Percentiles rank a stretch among this genome's conserved stretches.
Evolutionary conservation across 2,113 vertebrate species (phyloP).

Genomic region (Crotalus horridus): DNA sequence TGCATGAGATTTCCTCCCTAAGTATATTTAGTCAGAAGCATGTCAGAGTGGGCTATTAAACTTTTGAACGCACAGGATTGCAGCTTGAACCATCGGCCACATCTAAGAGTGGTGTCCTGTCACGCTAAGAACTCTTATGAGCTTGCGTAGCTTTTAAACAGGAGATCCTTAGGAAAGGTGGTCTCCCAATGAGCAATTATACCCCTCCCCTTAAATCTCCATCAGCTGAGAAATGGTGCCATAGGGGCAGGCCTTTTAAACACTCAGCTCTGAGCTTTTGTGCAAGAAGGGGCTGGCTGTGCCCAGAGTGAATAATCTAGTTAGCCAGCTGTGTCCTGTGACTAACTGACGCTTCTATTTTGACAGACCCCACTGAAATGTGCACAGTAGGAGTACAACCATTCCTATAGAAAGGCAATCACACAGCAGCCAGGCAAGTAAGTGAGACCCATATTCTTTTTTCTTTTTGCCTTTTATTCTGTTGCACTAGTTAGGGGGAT

Average conservation of each 20-base stretch:
- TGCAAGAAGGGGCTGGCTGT: conserved; percentile 30
- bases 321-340: conserved; percentile 75
- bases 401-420: conserved; percentile 82
- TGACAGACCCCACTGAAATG: conserved; percentile 81
- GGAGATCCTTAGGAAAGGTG: neutral
- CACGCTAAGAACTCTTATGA: neutral
- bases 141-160: neutral
- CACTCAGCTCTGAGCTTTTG: neutral
- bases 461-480: conserved; percentile 2
- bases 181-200: neutral
- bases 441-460: conserved; percentile 65
- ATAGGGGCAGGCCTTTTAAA: neutral
- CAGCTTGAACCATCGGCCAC: neutral
- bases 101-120: neutral
- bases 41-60: neutral
- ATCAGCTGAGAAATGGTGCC: neutral
- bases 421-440: conserved; percentile 72
- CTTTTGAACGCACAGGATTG: neutral
- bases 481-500: neutral
- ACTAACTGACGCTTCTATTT: conserved; percentile 79
- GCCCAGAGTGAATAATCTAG: conserved; percentile 58
- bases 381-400: conserved; percentile 82
- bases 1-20: neutral
- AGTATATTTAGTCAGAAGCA: neutral
- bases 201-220: neutral